phyloP scores from a whole-genome alignment of 2,888 invertebrate species.

The Eupithecia subumbrata region DNA sequence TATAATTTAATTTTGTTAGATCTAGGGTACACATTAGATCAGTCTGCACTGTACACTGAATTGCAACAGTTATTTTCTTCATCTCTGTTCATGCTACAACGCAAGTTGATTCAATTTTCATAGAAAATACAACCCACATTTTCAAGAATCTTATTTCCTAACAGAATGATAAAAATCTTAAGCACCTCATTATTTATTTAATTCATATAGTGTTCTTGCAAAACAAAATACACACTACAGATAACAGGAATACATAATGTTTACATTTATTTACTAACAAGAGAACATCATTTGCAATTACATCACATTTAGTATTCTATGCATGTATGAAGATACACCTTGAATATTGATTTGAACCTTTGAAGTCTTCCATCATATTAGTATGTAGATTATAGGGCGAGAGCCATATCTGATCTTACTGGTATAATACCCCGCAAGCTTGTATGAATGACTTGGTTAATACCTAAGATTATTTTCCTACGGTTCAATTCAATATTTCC shows the following conservation, averaged over 20 bases:
- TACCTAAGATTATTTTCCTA: not conserved
- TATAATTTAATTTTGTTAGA: not conserved
- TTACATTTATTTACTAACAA: conserved; percentile 6
- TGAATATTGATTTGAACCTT: conserved; percentile 26
- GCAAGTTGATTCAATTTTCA: not conserved
- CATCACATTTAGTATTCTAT: conserved; percentile 31
- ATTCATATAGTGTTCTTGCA: not conserved
- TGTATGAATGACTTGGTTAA: not conserved
- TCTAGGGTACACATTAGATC: not conserved
- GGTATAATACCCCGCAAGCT: not conserved
- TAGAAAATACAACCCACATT: not conserved
- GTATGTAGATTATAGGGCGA: conserved; percentile 15
- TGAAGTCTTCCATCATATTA: conserved; percentile 20
- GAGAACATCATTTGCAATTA: not conserved
- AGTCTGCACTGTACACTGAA: not conserved
- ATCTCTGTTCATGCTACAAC: not conserved
- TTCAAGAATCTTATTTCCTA: not conserved
- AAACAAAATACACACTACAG: not conserved
- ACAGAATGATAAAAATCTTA: not conserved
- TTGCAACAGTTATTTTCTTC: not conserved
- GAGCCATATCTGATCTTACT: conserved; percentile 5
- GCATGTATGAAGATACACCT: conserved; percentile 18
- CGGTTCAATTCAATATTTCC: not conserved
- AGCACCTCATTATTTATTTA: not conserved
- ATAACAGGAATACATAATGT: not conserved